phyloP scores from a whole-genome alignment of 1,140 invertebrate species.

The Drusus annulatus region DNA sequence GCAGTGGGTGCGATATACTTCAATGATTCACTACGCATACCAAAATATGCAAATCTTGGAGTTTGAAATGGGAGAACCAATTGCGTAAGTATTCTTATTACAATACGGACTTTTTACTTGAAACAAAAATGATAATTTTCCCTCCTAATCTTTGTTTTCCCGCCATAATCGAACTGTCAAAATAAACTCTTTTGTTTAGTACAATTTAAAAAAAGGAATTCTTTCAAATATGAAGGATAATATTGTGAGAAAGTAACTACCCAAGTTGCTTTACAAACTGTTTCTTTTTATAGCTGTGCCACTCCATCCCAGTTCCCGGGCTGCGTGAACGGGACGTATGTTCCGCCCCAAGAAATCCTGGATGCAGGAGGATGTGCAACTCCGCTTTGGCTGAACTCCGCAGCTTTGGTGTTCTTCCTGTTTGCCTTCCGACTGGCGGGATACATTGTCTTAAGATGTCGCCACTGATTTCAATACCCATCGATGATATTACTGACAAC shows the following conservation, averaged over 20 bases:
- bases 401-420: conserved; percentile 82
- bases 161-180: no score
- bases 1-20: conserved; percentile 85
- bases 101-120: background rate
- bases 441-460: conserved; percentile 83
- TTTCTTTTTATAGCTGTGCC: conserved; percentile 74
- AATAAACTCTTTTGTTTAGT: no score
- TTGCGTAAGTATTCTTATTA: conserved; percentile 70
- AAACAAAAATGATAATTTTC: background rate
- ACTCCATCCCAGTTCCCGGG: conserved; percentile 78
- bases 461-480: conserved; percentile 70
- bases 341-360: conserved; percentile 80
- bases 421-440: conserved; percentile 82
- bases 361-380: conserved; percentile 75
- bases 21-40: conserved; percentile 89
- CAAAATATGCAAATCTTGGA: conserved; percentile 91
- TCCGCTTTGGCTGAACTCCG: conserved; percentile 84
- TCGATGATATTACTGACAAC: conserved; percentile 6
- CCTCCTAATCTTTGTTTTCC: no score
- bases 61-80: conserved; percentile 80
- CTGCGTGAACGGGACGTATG: conserved; percentile 75
- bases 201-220: no score
- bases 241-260: no score
- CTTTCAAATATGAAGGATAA: no score
- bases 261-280: no score